Evolutionary conservation across 2,113 vertebrate species (phyloP).

Genomic region (Grantiella picta): DNA sequence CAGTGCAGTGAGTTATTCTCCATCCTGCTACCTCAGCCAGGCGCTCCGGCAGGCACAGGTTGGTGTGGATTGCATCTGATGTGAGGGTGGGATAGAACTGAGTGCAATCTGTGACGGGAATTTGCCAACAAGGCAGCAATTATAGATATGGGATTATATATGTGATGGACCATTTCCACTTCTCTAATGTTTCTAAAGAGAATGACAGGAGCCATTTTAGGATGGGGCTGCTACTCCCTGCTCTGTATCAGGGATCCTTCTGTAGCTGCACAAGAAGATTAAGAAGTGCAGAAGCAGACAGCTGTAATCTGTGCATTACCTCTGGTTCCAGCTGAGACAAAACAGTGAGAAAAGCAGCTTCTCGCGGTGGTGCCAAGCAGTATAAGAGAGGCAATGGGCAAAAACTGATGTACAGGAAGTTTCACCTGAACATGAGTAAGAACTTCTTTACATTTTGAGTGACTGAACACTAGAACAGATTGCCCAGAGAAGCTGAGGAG

Average conservation of each 20-base stretch:
- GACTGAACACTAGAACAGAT: background rate
- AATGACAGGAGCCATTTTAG: background rate
- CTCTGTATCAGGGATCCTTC: background rate
- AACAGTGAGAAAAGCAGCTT: background rate
- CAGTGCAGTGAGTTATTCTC: background rate
- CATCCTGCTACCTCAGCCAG: background rate
- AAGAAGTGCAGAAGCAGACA: background rate
- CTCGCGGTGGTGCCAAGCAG: background rate
- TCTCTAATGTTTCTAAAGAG: background rate
- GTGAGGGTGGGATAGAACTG: constrained; percentile 27
- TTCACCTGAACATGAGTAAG: background rate
- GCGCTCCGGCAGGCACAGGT: background rate
- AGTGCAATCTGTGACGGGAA: background rate
- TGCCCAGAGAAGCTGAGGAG: background rate
- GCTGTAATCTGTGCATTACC: background rate
- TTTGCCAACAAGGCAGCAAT: constrained; percentile 36
- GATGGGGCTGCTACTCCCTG: background rate
- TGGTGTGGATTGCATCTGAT: constrained; percentile 38
- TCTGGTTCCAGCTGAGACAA: background rate
- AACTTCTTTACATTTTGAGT: background rate
- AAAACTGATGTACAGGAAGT: background rate
- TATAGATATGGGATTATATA: background rate
- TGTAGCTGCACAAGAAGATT: background rate
- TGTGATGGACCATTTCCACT: background rate
- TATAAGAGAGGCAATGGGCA: background rate